Percentiles rank a stretch among this genome's conserved stretches.
phyloP scores from a whole-genome alignment of 2,888 invertebrate species.

The Ecdyonurus torrentis region DNA sequence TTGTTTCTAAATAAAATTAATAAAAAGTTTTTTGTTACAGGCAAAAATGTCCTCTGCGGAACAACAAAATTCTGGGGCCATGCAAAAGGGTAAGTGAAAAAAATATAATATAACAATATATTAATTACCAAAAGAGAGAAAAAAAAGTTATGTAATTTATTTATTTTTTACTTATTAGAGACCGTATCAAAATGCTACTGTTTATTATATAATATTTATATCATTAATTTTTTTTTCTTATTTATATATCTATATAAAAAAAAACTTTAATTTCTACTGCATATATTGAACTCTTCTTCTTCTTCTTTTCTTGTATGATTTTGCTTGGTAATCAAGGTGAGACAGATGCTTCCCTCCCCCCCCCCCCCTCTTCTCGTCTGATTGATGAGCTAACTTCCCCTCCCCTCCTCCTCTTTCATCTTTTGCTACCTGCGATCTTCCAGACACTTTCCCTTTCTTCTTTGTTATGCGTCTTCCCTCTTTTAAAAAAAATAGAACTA shows the following conservation, averaged over 20 bases:
- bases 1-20: background rate
- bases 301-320: too few relatives aligned
- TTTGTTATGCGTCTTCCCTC: background rate
- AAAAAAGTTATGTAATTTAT: too few relatives aligned
- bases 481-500: background rate
- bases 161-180: too few relatives aligned
- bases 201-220: constrained; percentile 1
- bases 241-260: background rate
- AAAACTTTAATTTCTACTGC: background rate
- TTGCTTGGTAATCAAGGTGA: too few relatives aligned
- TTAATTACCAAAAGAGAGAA: too few relatives aligned
- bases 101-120: constrained; percentile 8
- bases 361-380: constrained; percentile 1
- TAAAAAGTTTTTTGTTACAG: constrained; percentile 28
- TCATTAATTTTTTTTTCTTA: background rate
- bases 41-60: constrained; percentile 44
- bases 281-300: too few relatives aligned
- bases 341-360: background rate
- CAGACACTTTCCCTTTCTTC: background rate
- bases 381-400: constrained; percentile 4
- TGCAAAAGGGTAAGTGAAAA: constrained; percentile 24
- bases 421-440: background rate
- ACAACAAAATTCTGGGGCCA: constrained; percentile 29
- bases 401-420: background rate
- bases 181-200: too few relatives aligned